phyloP scores from a whole-genome alignment of 1,140 invertebrate species.

The Drosophila sproati region DNA sequence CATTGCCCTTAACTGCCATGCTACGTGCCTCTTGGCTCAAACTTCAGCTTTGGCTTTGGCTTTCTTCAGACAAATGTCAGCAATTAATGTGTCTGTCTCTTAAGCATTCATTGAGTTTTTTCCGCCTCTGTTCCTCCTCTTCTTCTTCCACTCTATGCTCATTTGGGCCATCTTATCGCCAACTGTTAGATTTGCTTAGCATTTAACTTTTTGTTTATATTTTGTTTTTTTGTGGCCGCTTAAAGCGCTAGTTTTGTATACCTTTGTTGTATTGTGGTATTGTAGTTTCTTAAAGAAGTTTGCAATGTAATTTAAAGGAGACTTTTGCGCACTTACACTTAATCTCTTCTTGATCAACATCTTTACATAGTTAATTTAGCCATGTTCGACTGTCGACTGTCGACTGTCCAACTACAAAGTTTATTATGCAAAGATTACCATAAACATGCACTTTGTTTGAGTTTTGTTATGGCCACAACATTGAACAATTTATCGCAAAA shows the following conservation, averaged over 20 bases:
- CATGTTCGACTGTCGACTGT: no score
- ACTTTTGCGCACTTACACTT: neutral
- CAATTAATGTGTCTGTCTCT: slow-evolving; percentile 77
- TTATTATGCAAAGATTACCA: no score
- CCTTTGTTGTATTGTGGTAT: neutral
- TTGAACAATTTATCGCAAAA: no score
- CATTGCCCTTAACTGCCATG: slow-evolving; percentile 41
- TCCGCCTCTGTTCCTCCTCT: neutral
- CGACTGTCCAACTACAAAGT: no score
- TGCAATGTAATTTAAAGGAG: neutral
- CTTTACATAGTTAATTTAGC: no score
- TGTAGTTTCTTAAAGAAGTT: neutral
- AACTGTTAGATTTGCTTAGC: slow-evolving; percentile 71
- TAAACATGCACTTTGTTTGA: no score
- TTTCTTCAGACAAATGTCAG: slow-evolving; percentile 67
- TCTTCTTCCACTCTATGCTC: slow-evolving; percentile 39
- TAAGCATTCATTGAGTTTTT: slow-evolving; percentile 46
- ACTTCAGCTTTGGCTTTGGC: slow-evolving; percentile 45
- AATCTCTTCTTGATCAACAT: neutral
- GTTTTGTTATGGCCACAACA: no score
- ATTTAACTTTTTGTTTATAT: slow-evolving; percentile 55
- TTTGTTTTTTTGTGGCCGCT: slow-evolving; percentile 21
- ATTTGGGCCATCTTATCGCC: slow-evolving; percentile 60
- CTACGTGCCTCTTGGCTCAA: slow-evolving; percentile 42
- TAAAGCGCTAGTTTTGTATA: slow-evolving; percentile 2